Base-by-base conservation (phyloP, 2,113 vertebrate genomes). In the Cricetomys ansorgei region DNA sequence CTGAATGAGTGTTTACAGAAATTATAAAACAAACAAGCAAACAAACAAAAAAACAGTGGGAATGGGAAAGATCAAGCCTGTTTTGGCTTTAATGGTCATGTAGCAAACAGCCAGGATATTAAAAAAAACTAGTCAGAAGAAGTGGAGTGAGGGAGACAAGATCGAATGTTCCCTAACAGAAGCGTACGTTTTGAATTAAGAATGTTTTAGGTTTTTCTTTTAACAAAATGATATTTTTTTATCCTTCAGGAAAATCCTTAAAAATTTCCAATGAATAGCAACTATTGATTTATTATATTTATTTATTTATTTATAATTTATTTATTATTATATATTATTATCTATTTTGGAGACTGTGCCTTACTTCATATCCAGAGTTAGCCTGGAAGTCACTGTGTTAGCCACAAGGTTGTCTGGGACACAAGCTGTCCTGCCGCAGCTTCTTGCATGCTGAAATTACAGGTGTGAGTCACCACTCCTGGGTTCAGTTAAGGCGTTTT, bases 21-120 rank as follows among this genome's bases (percentile, higher is more conserved):
- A 91, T 94, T 53, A 92, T 95, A 81, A 94, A 88, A 80, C n/a
- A n/a, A n/a, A n/a, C n/a, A n/a, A n/a, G n/a, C n/a, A n/a, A n/a
- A n/a, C n/a, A n/a, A n/a, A n/a, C n/a, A n/a, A n/a, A n/a, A n/a
- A n/a, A n/a, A n/a, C 93, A 50, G 55, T 90, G 34, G 81, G 85
- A 79, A 81, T 86, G 76, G 70, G 80, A 75, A 95, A 85, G 92
- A 90, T 40, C 50, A 85, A 77, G 70, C 65, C 48, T 90, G 92
- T 94, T 97, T 97, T 96, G 96, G 91, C 59, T 87, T 1, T 43
- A 88, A 88, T 96, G 87, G 59, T 92, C 88, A 70, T 80, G 57
- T 85, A 90, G 87, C 16, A 92, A 95, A 87, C 80, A 72, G 70
- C 83, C 69, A 89, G 45, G 50, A 80, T 94, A 92, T 50, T 59